Evolutionary conservation across 2,113 vertebrate species (phyloP).

Genomic region (Nymphicus hollandicus): DNA sequence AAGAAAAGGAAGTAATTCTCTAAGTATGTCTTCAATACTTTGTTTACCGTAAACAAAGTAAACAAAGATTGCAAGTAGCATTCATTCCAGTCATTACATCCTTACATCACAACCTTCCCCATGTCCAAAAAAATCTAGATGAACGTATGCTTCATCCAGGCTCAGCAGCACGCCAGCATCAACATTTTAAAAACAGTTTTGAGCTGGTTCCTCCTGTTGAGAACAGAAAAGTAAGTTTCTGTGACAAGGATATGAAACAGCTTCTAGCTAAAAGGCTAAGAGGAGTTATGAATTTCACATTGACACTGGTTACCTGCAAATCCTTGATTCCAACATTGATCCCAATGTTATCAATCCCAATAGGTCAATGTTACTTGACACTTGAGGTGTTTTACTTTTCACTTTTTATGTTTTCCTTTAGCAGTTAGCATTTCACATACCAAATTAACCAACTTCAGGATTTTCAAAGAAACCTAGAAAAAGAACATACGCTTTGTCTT

Average conservation of each 20-base stretch:
- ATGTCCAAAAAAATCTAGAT: neutral
- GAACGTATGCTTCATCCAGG: neutral
- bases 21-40: neutral
- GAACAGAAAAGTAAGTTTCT: neutral
- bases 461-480: neutral
- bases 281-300: neutral
- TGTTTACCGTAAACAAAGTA: neutral
- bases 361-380: neutral
- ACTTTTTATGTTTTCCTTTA: neutral
- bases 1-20: neutral
- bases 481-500: neutral
- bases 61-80: neutral
- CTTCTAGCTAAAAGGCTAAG: neutral
- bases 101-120: neutral
- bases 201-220: neutral
- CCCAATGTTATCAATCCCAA: neutral
- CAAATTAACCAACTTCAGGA: neutral
- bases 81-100: neutral
- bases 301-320: neutral
- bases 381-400: neutral
- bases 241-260: neutral
- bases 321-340: neutral
- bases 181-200: neutral
- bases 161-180: neutral
- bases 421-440: neutral